These are phyloP conservation scores for Rhadinocentrus ornatus DNA, from an alignment of 2,797 vertebrate species.

Conservation along the genomic window DNA sequence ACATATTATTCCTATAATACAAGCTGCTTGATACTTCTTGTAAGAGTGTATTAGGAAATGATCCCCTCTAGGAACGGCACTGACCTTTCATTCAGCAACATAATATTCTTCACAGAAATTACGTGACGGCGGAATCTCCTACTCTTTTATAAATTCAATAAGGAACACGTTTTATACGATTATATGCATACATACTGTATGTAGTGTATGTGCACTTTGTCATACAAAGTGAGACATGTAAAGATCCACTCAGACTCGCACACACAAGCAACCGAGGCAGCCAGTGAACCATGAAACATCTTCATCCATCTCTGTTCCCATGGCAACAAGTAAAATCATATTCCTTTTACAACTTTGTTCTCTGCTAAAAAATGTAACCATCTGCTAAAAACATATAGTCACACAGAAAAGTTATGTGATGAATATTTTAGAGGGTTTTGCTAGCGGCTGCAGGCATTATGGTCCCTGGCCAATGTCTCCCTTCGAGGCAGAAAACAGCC, in stretches of 20 bases:
- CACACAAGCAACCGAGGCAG: slow-evolving; percentile 64
- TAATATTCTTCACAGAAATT: slow-evolving; percentile 66
- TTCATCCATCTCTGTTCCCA: slow-evolving; percentile 87
- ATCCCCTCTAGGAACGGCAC: slow-evolving; percentile 58
- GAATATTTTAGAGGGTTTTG: slow-evolving; percentile 77
- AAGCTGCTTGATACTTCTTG: slow-evolving; percentile 61
- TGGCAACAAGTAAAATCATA: slow-evolving; percentile 85
- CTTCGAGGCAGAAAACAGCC: slow-evolving; percentile 67
- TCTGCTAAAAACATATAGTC: slow-evolving; percentile 82
- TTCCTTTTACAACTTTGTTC: slow-evolving; percentile 85
- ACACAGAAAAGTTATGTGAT: slow-evolving; percentile 78
- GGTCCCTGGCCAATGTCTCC: slow-evolving; percentile 71
- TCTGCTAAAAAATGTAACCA: slow-evolving; percentile 78
- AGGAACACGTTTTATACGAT: slow-evolving; percentile 42
- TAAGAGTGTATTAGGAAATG: slow-evolving; percentile 66
- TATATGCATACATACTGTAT: slow-evolving; percentile 27
- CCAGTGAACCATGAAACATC: slow-evolving; percentile 82
- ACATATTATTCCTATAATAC: slow-evolving; percentile 67
- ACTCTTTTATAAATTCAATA: slow-evolving; percentile 52
- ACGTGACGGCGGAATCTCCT: slow-evolving; percentile 50
- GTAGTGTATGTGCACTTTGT: slow-evolving; percentile 32
- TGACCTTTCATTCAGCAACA: slow-evolving; percentile 69
- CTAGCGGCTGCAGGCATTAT: slow-evolving; percentile 71
- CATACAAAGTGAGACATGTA: slow-evolving; percentile 50
- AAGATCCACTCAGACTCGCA: slow-evolving; percentile 48